A percentile compares a stretch with the other conserved stretches of the same genome.
Conservation (phyloP, 2,797 vertebrate species). For the Okamejei kenojei region DNA sequence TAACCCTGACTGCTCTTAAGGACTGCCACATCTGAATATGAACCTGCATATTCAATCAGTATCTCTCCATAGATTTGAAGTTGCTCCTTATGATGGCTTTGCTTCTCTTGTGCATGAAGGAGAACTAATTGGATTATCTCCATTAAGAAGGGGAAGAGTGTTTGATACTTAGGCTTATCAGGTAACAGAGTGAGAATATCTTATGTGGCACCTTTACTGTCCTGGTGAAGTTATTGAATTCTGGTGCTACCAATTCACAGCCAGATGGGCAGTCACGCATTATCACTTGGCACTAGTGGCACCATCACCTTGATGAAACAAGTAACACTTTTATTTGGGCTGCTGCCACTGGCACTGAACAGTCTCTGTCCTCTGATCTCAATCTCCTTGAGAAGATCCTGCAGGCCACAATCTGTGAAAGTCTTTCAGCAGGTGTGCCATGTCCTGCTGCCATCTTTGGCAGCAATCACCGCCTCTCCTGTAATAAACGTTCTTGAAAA, state of each 20-base stretch:
- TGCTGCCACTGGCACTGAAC: background rate
- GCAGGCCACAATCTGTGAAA: background rate
- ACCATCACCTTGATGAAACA: background rate
- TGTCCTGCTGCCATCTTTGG: background rate
- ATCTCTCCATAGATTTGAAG: background rate
- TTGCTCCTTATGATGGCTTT: background rate
- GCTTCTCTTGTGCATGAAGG: background rate
- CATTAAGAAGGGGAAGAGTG: background rate
- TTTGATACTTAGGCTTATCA: background rate
- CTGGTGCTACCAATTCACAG: background rate
- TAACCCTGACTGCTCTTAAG: too few species aligned
- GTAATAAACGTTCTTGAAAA: constrained; percentile 7
- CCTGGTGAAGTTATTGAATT: background rate
- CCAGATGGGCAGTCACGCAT: background rate
- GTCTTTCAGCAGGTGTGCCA: background rate
- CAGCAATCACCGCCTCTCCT: background rate
- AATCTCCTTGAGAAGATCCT: constrained; percentile 1
- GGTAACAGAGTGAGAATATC: background rate
- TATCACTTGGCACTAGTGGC: background rate
- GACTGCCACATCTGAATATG: too few species aligned
- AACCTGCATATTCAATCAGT: too few species aligned
- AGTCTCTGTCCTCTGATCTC: background rate
- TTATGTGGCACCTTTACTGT: background rate
- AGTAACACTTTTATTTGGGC: background rate
- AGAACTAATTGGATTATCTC: background rate